Evolutionary conservation across 2,113 vertebrate species (phyloP), one percentile per base, ranked within the genome.

Genomic region (Corythaixoides concolor): DNA sequence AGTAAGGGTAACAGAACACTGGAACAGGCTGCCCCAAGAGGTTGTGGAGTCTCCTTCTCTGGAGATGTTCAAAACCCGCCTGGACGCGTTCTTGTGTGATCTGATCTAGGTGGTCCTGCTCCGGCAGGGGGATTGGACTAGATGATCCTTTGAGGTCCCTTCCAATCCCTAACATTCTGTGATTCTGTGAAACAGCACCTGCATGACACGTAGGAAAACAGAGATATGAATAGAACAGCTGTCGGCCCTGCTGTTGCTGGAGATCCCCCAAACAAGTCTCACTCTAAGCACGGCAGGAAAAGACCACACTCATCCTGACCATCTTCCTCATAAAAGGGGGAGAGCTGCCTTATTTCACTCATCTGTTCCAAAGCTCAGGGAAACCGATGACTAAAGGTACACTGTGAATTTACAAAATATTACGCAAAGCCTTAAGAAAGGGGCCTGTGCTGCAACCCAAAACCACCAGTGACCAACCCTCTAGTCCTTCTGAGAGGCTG

Each of bases 391-490:
- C 52, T 88, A 52, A 82, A 89, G 19, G 32, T 39, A 75, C 19
- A 30, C 18, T 39, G 6, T 18, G 12, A 68, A 21, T 82, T 85
- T n/a, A 64, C 11, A 43, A 43, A 43, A 4, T 8, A 37, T 15
- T 28, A 53, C 43, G 30, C 53, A 91, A 78, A 78, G 37, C n/a
- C 43, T 82, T 37, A 30, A 26, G 43, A 74, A 75, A 89, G 10
- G 39, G 5, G 11, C 13, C n/a, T 75, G 43, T 2, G 1, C 39
- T 73, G 26, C 28, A 75, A 56, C 3, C 26, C 21, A 70, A 82
- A 67, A 5, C 12, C 27, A 72, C 35, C 1, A 35, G 0, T 1
- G 15, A 62, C 37, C 1, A 0, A 56, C 24, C 5, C 7, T 28
- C 35, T 32, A 56, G 50, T 43, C 49, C 23, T 85, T 89, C 18